Evolutionary conservation across 2,113 vertebrate species (phyloP), one percentile per base, ranked within the genome.

Genomic region (Oryzias javanicus): DNA sequence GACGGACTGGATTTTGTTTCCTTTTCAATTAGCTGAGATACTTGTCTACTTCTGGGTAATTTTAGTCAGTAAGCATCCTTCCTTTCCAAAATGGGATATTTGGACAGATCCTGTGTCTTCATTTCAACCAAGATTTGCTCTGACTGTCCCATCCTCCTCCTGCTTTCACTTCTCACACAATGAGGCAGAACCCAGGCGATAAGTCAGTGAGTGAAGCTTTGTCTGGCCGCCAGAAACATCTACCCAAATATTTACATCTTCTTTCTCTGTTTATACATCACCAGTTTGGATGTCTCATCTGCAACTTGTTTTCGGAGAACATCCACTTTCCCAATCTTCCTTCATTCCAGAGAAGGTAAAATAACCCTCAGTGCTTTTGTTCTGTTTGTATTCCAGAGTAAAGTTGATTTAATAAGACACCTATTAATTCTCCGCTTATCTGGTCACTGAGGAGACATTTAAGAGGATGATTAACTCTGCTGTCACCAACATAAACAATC

Each of bases 211-310:
- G 81, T 79, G 76, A 71, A 82, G 86, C 87, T 89, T 91, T 93
- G 93, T 93, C 90, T 91, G 90, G 87, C 86, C 83, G 91, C 92
- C 93, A 94, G 88, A 92, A 88, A 90, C 91, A 67, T 81, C 92
- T 94, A 90, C 93, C 91, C 91, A 96, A 96, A 95, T 97, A 95
- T 96, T 97, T 97, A 97, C 91, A 92, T 95, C 94, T 96, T 92
- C 92, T 91, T 90, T 97, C 97, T 95, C 95, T 95, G 95, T 95
- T 96, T 96, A 94, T 92, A 93, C 90, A 91, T 69, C 74, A 84
- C 88, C 88, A 84, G 64, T 74, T 89, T 87, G 89, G 91, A 88
- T 85, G 82, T 81, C 79, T 88, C 72, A 71, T 88, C 83, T 86
- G 85, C 84, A 86, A 90, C 88, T 90, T 90, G 83, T 91, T 91